Evolutionary conservation across 1,140 invertebrate genomes (phyloP).

Genomic region (Neuroterus valhalla): DNA sequence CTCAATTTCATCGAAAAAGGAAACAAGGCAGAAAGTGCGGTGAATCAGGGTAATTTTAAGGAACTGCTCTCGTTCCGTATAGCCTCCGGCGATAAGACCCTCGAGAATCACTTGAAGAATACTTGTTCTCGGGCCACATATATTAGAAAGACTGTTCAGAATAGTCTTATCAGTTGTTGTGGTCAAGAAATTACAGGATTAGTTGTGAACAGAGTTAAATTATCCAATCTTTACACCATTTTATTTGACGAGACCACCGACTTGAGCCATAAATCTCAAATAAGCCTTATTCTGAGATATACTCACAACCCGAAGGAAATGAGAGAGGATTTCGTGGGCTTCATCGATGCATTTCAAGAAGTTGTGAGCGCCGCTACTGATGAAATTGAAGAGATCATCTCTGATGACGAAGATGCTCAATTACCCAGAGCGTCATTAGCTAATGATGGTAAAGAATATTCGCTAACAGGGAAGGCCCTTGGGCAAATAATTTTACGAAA

Average conservation of each 20-base stretch:
- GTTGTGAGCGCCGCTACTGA: conserved; percentile 10
- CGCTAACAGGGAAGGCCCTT: too few species aligned
- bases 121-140: conserved; percentile 45
- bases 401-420: conserved; percentile 19
- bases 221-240: conserved; percentile 44
- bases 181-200: conserved; percentile 44
- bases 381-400: conserved; percentile 21
- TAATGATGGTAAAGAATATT: conserved; percentile 36
- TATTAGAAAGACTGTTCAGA: conserved; percentile 55
- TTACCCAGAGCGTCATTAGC: neutral
- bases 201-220: conserved; percentile 46
- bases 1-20: neutral
- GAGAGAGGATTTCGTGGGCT: conserved; percentile 55
- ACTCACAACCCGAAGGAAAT: conserved; percentile 35
- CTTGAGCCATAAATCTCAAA: too few species aligned
- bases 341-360: conserved; percentile 45
- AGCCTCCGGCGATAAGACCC: conserved; percentile 44
- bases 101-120: conserved; percentile 50
- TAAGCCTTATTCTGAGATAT: conserved; percentile 52
- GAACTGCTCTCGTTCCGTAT: too few species aligned
- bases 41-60: too few species aligned
- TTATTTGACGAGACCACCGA: conserved; percentile 61
- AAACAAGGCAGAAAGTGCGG: conserved; percentile 18
- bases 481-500: conserved; percentile 24
- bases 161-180: conserved; percentile 54